phyloP scores from a whole-genome alignment of 1,140 invertebrate species.

The Teleogryllus occipitalis region DNA sequence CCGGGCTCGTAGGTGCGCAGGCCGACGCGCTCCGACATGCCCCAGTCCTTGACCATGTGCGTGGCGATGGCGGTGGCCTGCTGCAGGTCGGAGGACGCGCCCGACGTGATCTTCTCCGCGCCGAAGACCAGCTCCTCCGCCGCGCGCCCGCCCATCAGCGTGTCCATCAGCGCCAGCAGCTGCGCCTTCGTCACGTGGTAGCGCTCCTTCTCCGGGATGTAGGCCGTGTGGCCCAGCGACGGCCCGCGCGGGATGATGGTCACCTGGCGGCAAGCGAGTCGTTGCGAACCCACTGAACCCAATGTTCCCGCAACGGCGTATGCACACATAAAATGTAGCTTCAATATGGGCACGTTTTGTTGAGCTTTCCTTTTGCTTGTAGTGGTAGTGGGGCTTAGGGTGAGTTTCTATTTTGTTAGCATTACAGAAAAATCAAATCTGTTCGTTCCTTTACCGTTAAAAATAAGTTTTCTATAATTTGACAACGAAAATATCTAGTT shows the following conservation, averaged over 20 bases:
- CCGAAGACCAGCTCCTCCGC: constrained; percentile 63
- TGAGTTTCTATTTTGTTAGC: no score
- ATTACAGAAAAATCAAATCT: no score
- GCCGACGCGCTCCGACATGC: constrained; percentile 60
- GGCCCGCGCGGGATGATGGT: constrained; percentile 60
- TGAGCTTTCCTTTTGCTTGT: no score
- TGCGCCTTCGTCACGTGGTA: constrained; percentile 49
- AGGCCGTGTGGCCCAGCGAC: constrained; percentile 65
- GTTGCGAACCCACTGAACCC: no score
- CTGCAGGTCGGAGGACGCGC: constrained; percentile 47
- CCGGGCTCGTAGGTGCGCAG: constrained; percentile 31
- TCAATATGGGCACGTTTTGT: no score
- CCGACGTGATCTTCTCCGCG: constrained; percentile 54
- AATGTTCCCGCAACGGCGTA: no score
- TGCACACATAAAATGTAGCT: no score
- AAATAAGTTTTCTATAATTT: no score
- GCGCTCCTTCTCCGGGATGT: constrained; percentile 80
- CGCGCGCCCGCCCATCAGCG: constrained; percentile 55
- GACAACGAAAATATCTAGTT: no score
- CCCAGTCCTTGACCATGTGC: constrained; percentile 56
- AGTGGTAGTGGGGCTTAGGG: no score
- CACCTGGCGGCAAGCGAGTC: constrained; percentile 26
- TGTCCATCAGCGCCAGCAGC: constrained; percentile 53
- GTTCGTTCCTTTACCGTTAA: no score
- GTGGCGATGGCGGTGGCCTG: constrained; percentile 51